Percentiles rank a stretch among this genome's conserved stretches.
phyloP scores from a whole-genome alignment of 2,113 vertebrate genomes.

The Rhinogobius similis region DNA sequence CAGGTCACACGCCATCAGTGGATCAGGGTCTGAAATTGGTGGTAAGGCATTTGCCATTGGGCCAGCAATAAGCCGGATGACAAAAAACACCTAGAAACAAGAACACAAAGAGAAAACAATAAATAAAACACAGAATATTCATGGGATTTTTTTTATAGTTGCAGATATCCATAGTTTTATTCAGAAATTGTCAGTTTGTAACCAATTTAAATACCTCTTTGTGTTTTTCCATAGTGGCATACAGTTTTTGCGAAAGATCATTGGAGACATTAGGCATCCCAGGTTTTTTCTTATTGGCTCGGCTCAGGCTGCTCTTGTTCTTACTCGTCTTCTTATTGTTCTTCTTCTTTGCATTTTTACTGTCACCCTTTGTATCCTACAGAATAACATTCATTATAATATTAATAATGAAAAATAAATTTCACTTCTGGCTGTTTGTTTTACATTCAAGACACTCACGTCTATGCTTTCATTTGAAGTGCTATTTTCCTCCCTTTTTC shows the following conservation, averaged over 20 bases:
- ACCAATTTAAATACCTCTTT: conserved; percentile 95
- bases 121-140: background rate
- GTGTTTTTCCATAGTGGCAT: conserved; percentile 99
- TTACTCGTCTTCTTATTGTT: conserved; percentile 99
- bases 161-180: background rate
- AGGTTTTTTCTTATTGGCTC: conserved; percentile 97
- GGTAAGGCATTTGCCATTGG: conserved; percentile 92
- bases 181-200: background rate
- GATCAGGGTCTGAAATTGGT: conserved; percentile 90
- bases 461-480: conserved; percentile 97
- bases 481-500: conserved; percentile 95
- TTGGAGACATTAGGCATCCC: conserved; percentile 98
- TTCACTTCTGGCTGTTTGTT: background rate
- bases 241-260: conserved; percentile 96
- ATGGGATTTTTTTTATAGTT: background rate
- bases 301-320: conserved; percentile 96
- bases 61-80: conserved; percentile 91
- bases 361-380: conserved; percentile 94
- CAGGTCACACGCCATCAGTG: conserved; percentile 93
- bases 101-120: background rate
- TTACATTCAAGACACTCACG: conserved; percentile 76
- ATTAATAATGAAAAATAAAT: too few species aligned
- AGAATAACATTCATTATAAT: background rate
- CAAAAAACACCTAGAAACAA: conserved; percentile 90
- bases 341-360: conserved; percentile 99